Evolutionary conservation across 2,888 invertebrate genomes (phyloP), one percentile per base, ranked within the genome.

Genomic region (Eudasyphora cyanicolor): DNA sequence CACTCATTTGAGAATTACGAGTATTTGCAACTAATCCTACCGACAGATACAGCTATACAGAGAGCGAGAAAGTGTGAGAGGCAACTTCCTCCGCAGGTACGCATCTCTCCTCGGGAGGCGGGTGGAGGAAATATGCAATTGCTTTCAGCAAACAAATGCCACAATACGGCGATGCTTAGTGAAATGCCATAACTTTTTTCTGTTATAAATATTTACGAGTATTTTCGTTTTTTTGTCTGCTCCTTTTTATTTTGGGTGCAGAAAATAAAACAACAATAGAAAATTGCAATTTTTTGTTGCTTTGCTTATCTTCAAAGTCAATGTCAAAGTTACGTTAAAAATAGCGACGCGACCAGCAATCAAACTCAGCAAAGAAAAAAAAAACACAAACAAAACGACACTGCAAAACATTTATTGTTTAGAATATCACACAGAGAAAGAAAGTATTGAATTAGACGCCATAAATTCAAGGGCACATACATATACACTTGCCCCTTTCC

Each of bases 221-320:
- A 54, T 54, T n/a, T 54, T 54, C 2, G 54, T 12, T 54, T 54
- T 54, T 60, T 29, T 60, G 29, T 60, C n/a, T 1, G 14, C n/a
- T 29, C 29, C 32, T n/a, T 45, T 14, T 45, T 45, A 1, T 45
- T 45, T 45, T 45, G 45, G 4, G 4, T 32, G 2, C 14, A 12
- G 21, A 51, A 27, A 60, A 29, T 5, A 57, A 24, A 57, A 24
- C 62, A 62, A 62, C 51, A 21, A 24, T 21, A 19, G 19, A 51
- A 21, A 51, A 8, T 17, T 10, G 51, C 4, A 14, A 17, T 51
- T 51, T 21, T 51, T 21, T 51, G 17, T 35, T 10, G 35, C 6
- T 35, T 27, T 67, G 21, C 49, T 79, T 87, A 87, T 88, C 88
- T 84, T 85, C 86, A 88, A 88, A 88, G 88, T 89, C 87, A 88